Evolutionary conservation across 1,140 invertebrate genomes (phyloP), one percentile per base, ranked within the genome.

Genomic region (Eriosoma lanigerum): DNA sequence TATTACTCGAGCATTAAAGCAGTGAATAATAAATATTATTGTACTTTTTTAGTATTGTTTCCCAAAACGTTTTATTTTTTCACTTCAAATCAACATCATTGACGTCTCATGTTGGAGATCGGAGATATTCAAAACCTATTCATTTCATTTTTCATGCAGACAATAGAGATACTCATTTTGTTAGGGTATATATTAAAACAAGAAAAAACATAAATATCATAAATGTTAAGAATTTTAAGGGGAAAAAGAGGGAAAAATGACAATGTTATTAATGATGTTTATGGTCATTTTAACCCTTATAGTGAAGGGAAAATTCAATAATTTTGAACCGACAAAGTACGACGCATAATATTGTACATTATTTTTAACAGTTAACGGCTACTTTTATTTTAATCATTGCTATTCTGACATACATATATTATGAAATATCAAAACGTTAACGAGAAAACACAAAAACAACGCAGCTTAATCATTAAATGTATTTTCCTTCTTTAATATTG

Each of bases 271-370:
- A 29, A 62, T 62, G 38, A 78, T 62, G 56, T 24, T 60, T 44
- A 24, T 58, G 54, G 52, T 76, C 73, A 60, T 78, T 48, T 78
- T 24, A 19, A 19, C 56, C 75, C 24, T 17, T 50, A 56, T 48
- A 19, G 38, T 29, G 15, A 19, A 8, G 56, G 5, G 17, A 60
- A 58, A 78, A 60, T 60, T 56, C 21, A 78, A 78, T 60, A 78
- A 62, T 60, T 78, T 62, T n/a, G 38, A 17, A 62, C 56, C 56
- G 75, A 78, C 75, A 78, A 78, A 78, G 38, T 15, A 78, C 75
- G 21, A 60, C 38, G 8, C 32, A 38, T 38, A 38, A 38, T 46
- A 48, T 44, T 76, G 29, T 76, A n/a, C 46, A 52, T 72, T 29
- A 52, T 52, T 72, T 72, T 72, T 50, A 70, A 70, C 44, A 48